Evolutionary conservation across 2,797 vertebrate genomes (phyloP).

Genomic region (Hippopotamyrus pictus): DNA sequence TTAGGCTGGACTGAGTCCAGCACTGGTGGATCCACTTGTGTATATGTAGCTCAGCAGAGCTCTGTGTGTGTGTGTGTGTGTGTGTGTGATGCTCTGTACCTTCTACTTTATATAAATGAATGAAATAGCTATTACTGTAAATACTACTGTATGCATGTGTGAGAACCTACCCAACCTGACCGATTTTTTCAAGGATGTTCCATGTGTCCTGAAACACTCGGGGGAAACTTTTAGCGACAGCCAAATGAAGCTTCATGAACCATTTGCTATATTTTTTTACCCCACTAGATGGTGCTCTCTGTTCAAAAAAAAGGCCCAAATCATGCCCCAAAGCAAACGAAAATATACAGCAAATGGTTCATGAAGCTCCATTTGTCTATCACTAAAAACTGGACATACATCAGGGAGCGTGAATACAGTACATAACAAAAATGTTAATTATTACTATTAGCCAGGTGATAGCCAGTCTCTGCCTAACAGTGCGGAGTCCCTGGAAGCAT

Average conservation of each 20-base stretch:
- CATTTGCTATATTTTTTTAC: neutral
- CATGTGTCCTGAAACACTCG: neutral
- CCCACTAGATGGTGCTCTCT: neutral
- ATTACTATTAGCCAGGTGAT: neutral
- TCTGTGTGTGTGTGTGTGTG: neutral
- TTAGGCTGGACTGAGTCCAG: neutral
- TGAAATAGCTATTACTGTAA: neutral
- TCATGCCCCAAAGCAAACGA: neutral
- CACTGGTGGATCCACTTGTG: neutral
- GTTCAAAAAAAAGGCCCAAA: neutral
- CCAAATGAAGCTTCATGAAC: neutral
- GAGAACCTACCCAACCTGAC: neutral
- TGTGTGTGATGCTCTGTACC: neutral
- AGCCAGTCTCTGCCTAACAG: constrained; percentile 36
- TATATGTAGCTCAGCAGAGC: neutral
- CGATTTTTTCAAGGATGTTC: neutral
- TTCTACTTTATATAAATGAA: neutral
- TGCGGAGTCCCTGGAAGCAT: constrained; percentile 41
- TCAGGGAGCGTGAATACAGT: neutral
- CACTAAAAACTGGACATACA: neutral
- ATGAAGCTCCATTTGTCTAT: neutral
- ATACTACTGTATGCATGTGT: neutral
- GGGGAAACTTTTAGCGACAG: neutral
- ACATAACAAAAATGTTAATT: neutral
- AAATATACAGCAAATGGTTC: neutral